Evolutionary conservation across 2,888 invertebrate genomes (phyloP).

Genomic region (Boloria selene): DNA sequence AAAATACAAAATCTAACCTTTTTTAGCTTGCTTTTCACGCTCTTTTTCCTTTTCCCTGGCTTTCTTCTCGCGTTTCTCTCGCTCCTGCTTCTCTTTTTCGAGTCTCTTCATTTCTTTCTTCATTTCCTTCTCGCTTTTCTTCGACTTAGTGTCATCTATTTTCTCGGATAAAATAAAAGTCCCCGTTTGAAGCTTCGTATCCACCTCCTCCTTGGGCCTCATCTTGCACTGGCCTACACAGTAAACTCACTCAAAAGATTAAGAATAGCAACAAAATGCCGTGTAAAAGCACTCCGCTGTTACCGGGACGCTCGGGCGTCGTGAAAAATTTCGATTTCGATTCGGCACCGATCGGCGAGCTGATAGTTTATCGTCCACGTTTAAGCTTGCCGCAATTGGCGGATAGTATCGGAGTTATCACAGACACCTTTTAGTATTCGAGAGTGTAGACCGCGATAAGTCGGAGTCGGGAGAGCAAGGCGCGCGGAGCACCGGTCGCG

Average conservation of each 20-base stretch:
- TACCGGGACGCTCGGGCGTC: conserved; percentile 56
- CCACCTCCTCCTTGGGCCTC: conserved; percentile 77
- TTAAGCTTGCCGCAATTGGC: conserved; percentile 62
- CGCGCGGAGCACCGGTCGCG: conserved; percentile 58
- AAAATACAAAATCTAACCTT: conserved; percentile 56
- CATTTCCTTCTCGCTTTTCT: conserved; percentile 75
- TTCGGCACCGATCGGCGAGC: conserved; percentile 58
- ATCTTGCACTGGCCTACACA: conserved; percentile 54
- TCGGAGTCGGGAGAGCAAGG: conserved; percentile 41
- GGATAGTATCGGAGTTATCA: conserved; percentile 70
- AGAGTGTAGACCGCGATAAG: conserved; percentile 56
- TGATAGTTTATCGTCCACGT: conserved; percentile 59
- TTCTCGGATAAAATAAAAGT: conserved; percentile 83
- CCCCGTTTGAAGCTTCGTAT: conserved; percentile 72
- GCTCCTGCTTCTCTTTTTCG: conserved; percentile 77
- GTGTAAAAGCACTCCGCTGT: conserved; percentile 61
- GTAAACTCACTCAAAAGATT: conserved; percentile 56
- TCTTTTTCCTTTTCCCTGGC: conserved; percentile 78
- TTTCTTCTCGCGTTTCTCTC: conserved; percentile 78
- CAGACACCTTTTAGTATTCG: conserved; percentile 62
- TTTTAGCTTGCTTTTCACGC: conserved; percentile 71
- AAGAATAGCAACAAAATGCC: conserved; percentile 58
- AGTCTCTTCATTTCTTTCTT: conserved; percentile 79
- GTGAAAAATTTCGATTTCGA: conserved; percentile 54
- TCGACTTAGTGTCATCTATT: conserved; percentile 76